Percentiles rank a stretch among this genome's conserved stretches.
These are phyloP conservation scores for Brachyalestes nurse DNA, from an alignment of 2,797 vertebrate species.

Conservation along the genomic window DNA sequence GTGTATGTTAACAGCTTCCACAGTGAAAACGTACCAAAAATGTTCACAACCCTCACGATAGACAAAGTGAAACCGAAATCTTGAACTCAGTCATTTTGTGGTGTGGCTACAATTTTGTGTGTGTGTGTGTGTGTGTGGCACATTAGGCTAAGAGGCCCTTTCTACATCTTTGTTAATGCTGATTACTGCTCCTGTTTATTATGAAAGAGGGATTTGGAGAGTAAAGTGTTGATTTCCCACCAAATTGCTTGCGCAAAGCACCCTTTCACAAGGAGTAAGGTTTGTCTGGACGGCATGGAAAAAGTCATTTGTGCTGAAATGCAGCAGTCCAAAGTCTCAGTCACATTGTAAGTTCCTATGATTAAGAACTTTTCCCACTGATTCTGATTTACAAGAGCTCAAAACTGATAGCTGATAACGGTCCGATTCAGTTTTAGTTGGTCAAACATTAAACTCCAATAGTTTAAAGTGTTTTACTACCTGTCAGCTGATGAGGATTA, in stretches of 20 bases:
- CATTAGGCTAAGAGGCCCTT: not conserved
- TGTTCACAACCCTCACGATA: too few species aligned
- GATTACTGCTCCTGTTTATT: slow-evolving; percentile 2
- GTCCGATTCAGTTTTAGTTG: not conserved
- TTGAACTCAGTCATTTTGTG: not conserved
- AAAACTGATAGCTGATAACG: not conserved
- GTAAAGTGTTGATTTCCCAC: slow-evolving; percentile 19
- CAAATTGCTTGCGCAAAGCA: slow-evolving; percentile 27
- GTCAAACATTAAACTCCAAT: not conserved
- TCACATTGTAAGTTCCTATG: not conserved
- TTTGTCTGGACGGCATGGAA: not conserved
- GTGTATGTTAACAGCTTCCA: too few species aligned
- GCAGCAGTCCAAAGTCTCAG: not conserved
- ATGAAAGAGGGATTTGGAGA: slow-evolving; percentile 6
- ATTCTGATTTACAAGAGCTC: not conserved
- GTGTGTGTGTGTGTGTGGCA: not conserved
- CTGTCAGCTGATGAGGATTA: too few species aligned
- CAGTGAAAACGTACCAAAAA: too few species aligned
- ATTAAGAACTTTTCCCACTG: not conserved
- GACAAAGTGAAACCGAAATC: not conserved
- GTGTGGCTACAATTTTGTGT: not conserved
- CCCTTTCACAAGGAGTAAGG: slow-evolving; percentile 17
- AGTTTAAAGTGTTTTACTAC: too few species aligned
- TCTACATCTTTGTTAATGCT: not conserved
- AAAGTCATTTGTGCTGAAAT: not conserved